Evolutionary conservation across 2,888 invertebrate species (phyloP), one percentile per base, ranked within the genome.

Genomic region (Dynastes maya): DNA sequence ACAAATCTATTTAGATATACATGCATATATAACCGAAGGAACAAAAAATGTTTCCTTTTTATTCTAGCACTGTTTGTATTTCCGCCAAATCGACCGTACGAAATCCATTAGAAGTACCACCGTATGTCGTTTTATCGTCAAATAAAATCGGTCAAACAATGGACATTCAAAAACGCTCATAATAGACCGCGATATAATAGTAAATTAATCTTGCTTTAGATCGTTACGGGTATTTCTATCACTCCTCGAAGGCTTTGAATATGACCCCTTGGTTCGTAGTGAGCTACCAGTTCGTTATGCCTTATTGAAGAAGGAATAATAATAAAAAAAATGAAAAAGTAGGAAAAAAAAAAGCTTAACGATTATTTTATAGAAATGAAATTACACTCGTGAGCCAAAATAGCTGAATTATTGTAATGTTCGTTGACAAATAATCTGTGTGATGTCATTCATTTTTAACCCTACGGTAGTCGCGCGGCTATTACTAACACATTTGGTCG

Each of bases 131-230:
- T 58, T 71, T 55, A 67, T 67, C 67, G 67, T 45, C 37, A 55
- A 58, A 53, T 37, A 71, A 16, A 71, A 67, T 67, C 58, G 32
- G 11, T 1, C 55, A 11, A 58, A 71, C 71, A 71, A 71, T 71
- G 58, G 58, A 16, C 71, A 58, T 58, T 71, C 55, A 58, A 55
- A 58, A 71, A 71, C 27, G n/a, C 37, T 11, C 64, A 32, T 55
- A 37, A 64, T 64, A 29, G 64, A 29, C 55, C n/a, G 22, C 29
- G 29, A 64, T 11, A 64, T 64, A 64, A 64, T 64, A 64, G 29
- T 29, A 29, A 32, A 64, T n/a, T n/a, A 32, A 32, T 64, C 64
- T 64, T 3, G n/a, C 6, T 37, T 64, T 32, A 37, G 29, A 64
- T 64, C 64, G 64, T 64, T 64, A 29, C 29, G 29, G 16, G 55